These are phyloP conservation scores for Triplophysa siluroides DNA, from an alignment of 2,113 vertebrate species.

Conservation along the genomic window DNA sequence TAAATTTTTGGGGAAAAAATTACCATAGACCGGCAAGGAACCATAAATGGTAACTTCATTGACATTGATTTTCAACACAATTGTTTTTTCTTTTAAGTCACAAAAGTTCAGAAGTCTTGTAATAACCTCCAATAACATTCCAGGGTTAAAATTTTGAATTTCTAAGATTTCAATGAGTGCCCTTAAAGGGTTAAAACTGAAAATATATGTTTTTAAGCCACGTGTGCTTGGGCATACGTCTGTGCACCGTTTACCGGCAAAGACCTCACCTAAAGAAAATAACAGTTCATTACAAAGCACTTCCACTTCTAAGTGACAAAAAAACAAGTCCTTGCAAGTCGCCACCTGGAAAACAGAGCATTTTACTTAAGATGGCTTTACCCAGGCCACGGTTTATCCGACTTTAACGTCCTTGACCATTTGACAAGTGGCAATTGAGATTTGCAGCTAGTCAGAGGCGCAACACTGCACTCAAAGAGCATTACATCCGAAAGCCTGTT, in stretches of 20 bases:
- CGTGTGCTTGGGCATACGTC: not conserved
- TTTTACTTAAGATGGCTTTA: conserved; percentile 51
- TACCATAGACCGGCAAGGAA: too few relatives aligned
- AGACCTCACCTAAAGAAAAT: not conserved
- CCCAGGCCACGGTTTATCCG: not conserved
- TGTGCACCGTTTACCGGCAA: not conserved
- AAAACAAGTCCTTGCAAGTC: conserved; percentile 45
- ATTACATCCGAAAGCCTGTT: not conserved
- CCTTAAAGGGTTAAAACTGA: too few relatives aligned
- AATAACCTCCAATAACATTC: too few relatives aligned
- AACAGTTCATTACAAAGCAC: not conserved
- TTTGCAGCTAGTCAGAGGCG: conserved; percentile 1
- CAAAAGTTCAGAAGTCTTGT: too few relatives aligned
- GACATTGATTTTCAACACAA: too few relatives aligned
- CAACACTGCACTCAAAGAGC: not conserved
- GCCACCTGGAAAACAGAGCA: conserved; percentile 52
- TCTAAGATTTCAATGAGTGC: too few relatives aligned
- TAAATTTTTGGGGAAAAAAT: too few relatives aligned
- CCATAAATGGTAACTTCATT: too few relatives aligned
- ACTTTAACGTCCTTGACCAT: conserved; percentile 17
- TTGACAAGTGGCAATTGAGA: conserved; percentile 20
- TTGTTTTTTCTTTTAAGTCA: too few relatives aligned
- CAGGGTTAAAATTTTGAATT: too few relatives aligned
- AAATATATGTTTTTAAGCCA: too few relatives aligned
- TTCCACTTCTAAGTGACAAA: conserved; percentile 15